A percentile compares a stretch with the other conserved stretches of the same genome.
Evolutionary conservation across 2,113 vertebrate species (phyloP).

Genomic region (Pelecanoides urinatrix): DNA sequence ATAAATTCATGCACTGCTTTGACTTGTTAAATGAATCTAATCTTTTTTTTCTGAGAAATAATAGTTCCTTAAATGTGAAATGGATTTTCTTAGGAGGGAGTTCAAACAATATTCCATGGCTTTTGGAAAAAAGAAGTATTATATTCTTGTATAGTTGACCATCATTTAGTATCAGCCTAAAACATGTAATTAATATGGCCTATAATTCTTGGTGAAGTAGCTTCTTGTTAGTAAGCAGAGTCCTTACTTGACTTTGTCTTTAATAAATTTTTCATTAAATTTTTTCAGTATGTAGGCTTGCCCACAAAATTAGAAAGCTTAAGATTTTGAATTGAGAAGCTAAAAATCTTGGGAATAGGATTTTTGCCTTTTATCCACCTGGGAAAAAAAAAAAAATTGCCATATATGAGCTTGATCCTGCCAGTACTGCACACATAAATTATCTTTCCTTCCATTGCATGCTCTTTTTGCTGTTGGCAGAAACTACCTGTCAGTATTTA

Average conservation of each 20-base stretch:
- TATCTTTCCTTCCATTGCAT: background rate
- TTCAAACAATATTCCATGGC: background rate
- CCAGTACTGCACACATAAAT: background rate
- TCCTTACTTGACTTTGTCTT: background rate
- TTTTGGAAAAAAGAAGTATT: background rate
- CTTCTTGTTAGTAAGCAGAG: background rate
- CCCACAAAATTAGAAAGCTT: background rate
- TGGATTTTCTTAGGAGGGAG: background rate
- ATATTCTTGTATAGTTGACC: background rate
- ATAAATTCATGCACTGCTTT: background rate
- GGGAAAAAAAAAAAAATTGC: background rate
- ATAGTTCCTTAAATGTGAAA: background rate
- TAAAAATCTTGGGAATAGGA: background rate
- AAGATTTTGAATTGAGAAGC: background rate
- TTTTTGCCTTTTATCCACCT: background rate
- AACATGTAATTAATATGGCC: background rate
- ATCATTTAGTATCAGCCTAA: background rate
- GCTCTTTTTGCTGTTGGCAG: background rate
- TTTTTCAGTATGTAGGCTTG: background rate
- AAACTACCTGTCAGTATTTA: background rate
- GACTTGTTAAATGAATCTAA: background rate
- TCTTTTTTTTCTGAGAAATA: background rate
- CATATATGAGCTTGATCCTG: background rate
- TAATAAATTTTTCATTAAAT: background rate
- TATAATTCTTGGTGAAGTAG: background rate